These are phyloP conservation scores for Otus scops DNA, from an alignment of 2,797 vertebrate genomes.

Conservation along the genomic window DNA sequence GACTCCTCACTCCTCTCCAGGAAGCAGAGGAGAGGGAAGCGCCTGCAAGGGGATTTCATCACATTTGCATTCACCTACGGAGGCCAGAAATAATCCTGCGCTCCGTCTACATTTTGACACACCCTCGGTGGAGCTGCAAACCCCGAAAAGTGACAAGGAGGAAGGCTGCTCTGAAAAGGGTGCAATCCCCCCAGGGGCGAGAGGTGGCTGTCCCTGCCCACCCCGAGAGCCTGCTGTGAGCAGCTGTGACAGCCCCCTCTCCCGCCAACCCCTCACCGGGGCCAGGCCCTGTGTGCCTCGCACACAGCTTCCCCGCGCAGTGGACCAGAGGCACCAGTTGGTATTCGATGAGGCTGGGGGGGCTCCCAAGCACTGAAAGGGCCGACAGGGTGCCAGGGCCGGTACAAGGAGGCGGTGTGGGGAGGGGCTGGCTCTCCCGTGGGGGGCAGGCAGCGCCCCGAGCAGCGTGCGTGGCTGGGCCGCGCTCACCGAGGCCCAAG, in stretches of 20 bases:
- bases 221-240: neutral
- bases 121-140: neutral
- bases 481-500: too few relatives aligned
- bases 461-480: too few relatives aligned
- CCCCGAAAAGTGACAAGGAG: too few relatives aligned
- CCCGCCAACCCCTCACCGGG: fast-evolving
- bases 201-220: neutral
- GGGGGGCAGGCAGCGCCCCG: too few relatives aligned
- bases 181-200: fast-evolving
- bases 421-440: fast-evolving
- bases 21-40: neutral
- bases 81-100: neutral
- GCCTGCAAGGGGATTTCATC: neutral
- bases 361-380: neutral
- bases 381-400: neutral
- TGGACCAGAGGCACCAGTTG: neutral
- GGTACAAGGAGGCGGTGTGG: fast-evolving
- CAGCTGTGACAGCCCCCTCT: fast-evolving
- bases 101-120: neutral
- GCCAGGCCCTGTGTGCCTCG: neutral
- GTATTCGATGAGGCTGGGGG: neutral
- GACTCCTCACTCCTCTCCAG: neutral
- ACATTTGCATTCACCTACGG: neutral
- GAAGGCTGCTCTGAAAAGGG: neutral
- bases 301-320: too few relatives aligned